A percentile compares a stretch with the other conserved stretches of the same genome.
Evolutionary conservation across 2,888 invertebrate species (phyloP).

Genomic region (Watsonalla cultraria): DNA sequence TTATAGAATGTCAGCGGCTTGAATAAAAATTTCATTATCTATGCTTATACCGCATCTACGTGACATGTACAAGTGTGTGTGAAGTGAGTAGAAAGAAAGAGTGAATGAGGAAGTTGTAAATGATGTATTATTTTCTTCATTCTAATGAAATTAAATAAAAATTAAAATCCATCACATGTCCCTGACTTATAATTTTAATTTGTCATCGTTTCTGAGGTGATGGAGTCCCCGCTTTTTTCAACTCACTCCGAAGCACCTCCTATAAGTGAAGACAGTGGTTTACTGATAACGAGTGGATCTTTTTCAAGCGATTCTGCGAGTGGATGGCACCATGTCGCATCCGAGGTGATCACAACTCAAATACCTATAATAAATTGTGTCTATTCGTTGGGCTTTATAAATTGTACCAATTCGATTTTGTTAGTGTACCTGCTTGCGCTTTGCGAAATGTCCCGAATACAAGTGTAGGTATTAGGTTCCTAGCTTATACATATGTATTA

Average conservation of each 20-base stretch:
- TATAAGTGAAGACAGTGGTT: slow-evolving; percentile 87
- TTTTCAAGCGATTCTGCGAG: slow-evolving; percentile 86
- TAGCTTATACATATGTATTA: no score
- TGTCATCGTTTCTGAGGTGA: slow-evolving; percentile 52
- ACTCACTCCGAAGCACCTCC: slow-evolving; percentile 86
- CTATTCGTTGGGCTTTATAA: not conserved
- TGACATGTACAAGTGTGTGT: not conserved
- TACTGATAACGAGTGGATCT: slow-evolving; percentile 85
- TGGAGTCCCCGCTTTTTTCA: slow-evolving; percentile 89
- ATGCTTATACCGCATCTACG: no score
- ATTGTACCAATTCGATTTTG: no score
- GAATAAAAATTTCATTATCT: no score
- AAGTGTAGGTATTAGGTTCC: no score
- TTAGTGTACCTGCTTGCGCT: no score
- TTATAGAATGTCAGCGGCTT: no score
- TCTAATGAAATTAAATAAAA: slow-evolving; percentile 32
- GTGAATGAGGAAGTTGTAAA: not conserved
- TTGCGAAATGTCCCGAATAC: no score
- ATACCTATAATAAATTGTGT: slow-evolving; percentile 4
- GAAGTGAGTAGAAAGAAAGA: not conserved
- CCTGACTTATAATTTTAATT: slow-evolving; percentile 29
- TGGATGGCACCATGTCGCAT: slow-evolving; percentile 81
- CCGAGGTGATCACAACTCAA: slow-evolving; percentile 75
- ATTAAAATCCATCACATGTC: slow-evolving; percentile 40
- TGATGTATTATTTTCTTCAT: slow-evolving; percentile 14